Evolutionary conservation across 2,888 invertebrate genomes (phyloP).

Genomic region (Noctua fimbriata): DNA sequence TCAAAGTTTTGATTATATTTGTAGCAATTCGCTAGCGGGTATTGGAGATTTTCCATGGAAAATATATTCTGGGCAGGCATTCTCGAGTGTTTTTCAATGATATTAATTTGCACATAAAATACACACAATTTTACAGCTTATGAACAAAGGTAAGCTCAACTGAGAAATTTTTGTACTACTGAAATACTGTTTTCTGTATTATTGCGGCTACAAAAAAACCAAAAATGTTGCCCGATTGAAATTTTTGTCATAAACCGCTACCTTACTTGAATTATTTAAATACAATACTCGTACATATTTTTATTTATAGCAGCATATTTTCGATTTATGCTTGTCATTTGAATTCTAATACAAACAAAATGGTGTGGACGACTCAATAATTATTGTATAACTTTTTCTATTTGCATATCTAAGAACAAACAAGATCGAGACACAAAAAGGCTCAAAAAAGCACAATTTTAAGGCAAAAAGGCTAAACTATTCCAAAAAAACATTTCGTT

Average conservation of each 20-base stretch:
- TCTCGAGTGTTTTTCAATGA: neutral
- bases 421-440: constrained; percentile 26
- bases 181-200: neutral
- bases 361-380: constrained; percentile 1
- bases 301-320: neutral
- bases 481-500: constrained; percentile 49
- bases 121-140: neutral
- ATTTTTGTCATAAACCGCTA: neutral
- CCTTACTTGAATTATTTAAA: neutral
- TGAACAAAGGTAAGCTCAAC: neutral
- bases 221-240: neutral
- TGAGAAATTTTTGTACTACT: neutral
- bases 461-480: constrained; percentile 22
- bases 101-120: neutral
- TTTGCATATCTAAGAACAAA: constrained; percentile 37
- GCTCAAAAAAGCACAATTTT: constrained; percentile 8
- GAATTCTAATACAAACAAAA: constrained; percentile 8
- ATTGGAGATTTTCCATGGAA: constrained; percentile 1
- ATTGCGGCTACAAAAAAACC: neutral
- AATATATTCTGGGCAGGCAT: neutral
- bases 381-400: constrained; percentile 10
- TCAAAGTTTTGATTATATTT: constrained; percentile 16
- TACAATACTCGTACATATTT: neutral
- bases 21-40: neutral
- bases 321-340: constrained; percentile 2